Evolutionary conservation across 2,888 invertebrate genomes (phyloP).

Genomic region (Agelastica alni): DNA sequence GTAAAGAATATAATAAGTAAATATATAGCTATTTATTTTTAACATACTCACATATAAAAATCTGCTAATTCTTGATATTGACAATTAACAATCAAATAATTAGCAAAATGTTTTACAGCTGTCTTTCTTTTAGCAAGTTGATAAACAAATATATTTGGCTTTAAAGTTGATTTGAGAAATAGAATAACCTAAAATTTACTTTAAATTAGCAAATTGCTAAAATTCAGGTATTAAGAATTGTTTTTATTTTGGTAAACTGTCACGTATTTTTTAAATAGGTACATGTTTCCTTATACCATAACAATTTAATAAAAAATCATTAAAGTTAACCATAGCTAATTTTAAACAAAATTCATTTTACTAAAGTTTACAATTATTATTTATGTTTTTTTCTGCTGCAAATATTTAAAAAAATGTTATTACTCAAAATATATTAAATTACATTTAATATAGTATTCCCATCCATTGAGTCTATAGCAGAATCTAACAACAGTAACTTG

Average conservation of each 20-base stretch:
- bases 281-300: no score
- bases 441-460: conserved; percentile 77
- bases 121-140: conserved; percentile 70
- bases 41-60: conserved; percentile 68
- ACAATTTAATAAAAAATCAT: no score
- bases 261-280: no score
- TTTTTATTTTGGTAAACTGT: no score
- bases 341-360: no score
- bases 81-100: conserved; percentile 71
- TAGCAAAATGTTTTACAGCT: conserved; percentile 75
- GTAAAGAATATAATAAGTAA: no score
- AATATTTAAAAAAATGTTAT: background rate
- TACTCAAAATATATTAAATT: conserved; percentile 47
- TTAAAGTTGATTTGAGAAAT: conserved; percentile 75
- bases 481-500: conserved; percentile 73
- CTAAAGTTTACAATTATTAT: no score
- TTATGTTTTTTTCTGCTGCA: background rate
- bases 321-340: no score
- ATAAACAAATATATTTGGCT: conserved; percentile 70
- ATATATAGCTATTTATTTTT: background rate
- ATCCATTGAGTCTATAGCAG: conserved; percentile 71
- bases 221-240: no score
- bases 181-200: conserved; percentile 72
- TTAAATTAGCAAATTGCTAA: no score
- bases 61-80: conserved; percentile 72